These are phyloP conservation scores for Marcusenius ussheri DNA, from an alignment of 2,113 vertebrate genomes.

Conservation along the genomic window DNA sequence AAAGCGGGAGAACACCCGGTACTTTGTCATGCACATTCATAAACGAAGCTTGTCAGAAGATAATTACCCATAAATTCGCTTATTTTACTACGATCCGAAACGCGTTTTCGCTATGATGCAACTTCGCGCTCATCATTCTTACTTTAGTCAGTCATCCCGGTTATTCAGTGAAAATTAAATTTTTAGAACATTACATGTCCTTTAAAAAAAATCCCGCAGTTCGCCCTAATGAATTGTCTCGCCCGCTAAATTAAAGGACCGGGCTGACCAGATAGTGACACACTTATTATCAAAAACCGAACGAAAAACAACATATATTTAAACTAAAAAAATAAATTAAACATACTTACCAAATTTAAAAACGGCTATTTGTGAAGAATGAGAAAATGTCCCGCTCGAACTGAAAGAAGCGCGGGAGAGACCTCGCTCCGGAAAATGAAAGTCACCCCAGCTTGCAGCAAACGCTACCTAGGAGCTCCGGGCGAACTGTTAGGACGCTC, in stretches of 20 bases:
- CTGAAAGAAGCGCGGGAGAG: neutral
- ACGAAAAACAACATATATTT: neutral
- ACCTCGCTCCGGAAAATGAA: neutral
- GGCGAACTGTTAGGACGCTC: neutral
- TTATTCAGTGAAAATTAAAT: neutral
- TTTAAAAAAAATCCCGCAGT: neutral
- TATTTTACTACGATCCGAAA: neutral
- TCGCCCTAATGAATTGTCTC: neutral
- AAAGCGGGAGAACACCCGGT: neutral
- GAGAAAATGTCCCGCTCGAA: neutral
- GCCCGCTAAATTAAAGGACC: neutral
- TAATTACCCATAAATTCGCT: neutral
- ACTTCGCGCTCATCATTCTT: neutral
- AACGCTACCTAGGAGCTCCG: neutral
- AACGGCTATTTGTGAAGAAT: neutral
- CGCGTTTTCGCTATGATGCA: neutral
- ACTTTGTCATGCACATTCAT: neutral
- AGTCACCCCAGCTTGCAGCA: neutral
- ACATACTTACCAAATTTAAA: conserved; percentile 10
- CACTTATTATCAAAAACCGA: neutral
- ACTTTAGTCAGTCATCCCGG: neutral
- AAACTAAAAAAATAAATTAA: neutral
- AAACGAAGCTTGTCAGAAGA: neutral
- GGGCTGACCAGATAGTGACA: neutral
- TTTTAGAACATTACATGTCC: neutral